Evolutionary conservation across 2,888 invertebrate species (phyloP).

Genomic region (Scaptomyza polygonia): DNA sequence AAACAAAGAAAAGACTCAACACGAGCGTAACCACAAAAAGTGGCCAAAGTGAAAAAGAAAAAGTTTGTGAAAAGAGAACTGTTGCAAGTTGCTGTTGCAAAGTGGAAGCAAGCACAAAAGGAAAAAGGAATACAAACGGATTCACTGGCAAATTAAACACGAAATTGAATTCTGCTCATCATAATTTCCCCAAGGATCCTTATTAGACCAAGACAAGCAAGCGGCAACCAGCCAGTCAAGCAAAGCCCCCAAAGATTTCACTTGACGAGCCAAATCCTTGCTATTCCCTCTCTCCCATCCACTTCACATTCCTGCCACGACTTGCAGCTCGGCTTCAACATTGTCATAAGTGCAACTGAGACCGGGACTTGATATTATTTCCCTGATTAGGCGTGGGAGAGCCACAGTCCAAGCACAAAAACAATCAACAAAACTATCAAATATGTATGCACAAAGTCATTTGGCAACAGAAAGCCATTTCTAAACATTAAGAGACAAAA

Average conservation of each 20-base stretch:
- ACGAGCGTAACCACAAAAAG: slow-evolving; percentile 31
- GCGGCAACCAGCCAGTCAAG: slow-evolving; percentile 9
- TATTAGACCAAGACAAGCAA: slow-evolving; percentile 56
- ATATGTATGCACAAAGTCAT: slow-evolving; percentile 67
- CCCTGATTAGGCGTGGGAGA: slow-evolving; percentile 60
- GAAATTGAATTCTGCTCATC: slow-evolving; percentile 79
- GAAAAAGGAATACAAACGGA: slow-evolving; percentile 56
- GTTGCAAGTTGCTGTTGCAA: slow-evolving; percentile 17
- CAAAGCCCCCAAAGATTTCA: slow-evolving; percentile 66
- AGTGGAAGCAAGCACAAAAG: slow-evolving; percentile 1
- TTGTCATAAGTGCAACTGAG: slow-evolving; percentile 77
- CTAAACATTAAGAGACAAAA: slow-evolving; percentile 11
- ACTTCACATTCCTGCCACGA: not conserved
- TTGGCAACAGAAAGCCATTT: slow-evolving; percentile 15
- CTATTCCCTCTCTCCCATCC: not conserved
- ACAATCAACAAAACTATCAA: slow-evolving; percentile 43
- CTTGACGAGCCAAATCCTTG: slow-evolving; percentile 42
- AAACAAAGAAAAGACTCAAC: slow-evolving; percentile 55
- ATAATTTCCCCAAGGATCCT: slow-evolving; percentile 81
- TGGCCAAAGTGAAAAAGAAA: slow-evolving; percentile 13
- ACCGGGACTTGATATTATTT: slow-evolving; percentile 58
- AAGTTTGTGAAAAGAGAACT: slow-evolving; percentile 10
- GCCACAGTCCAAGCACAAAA: slow-evolving; percentile 15
- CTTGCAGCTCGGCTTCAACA: slow-evolving; percentile 26
- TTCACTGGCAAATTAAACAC: slow-evolving; percentile 77